Conservation (phyloP, 2,888 invertebrate genomes). For the Onthophagus sagittarius region DNA sequence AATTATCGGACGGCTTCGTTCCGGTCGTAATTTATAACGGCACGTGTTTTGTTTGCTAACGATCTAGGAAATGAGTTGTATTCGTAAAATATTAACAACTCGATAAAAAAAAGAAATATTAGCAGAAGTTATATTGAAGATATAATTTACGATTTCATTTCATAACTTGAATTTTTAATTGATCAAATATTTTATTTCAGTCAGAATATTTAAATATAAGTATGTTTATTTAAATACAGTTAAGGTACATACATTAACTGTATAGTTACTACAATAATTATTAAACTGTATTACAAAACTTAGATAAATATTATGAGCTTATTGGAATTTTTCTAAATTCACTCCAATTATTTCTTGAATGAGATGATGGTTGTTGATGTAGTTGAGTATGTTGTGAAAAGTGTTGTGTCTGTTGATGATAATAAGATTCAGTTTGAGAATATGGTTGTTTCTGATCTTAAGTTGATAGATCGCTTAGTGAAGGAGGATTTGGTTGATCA, state of each 20-base stretch:
- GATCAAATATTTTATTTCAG: no score
- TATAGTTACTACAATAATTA: background rate
- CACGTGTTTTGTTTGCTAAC: background rate
- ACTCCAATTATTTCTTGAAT: no score
- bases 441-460: background rate
- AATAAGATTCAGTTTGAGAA: background rate
- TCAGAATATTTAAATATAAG: constrained; percentile 2
- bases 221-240: background rate
- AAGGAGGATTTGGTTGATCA: background rate
- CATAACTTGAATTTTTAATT: no score
- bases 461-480: background rate
- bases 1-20: background rate
- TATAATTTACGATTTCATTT: background rate
- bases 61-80: background rate
- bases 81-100: background rate
- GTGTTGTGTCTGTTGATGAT: no score
- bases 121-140: background rate
- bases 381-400: no score
- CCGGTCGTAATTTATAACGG: background rate
- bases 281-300: background rate
- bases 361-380: no score
- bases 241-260: background rate
- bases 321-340: background rate
- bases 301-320: background rate
- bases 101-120: background rate